Percentiles rank a stretch among this genome's conserved stretches.
phyloP scores from a whole-genome alignment of 2,797 vertebrate genomes.

The Iguana delicatissima region DNA sequence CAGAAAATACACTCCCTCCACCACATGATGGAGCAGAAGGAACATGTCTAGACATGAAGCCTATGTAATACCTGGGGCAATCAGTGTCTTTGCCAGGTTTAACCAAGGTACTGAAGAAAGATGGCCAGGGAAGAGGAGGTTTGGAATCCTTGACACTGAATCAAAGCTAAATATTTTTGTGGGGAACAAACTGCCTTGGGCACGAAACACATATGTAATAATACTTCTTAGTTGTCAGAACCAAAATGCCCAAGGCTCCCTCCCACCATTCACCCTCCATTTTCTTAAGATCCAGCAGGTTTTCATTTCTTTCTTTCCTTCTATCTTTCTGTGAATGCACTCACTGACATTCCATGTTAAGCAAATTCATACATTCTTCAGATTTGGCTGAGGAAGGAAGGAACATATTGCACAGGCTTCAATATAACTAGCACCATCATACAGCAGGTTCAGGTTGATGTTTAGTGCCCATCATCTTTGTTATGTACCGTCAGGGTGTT shows the following conservation, averaged over 20 bases:
- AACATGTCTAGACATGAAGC: slow-evolving; percentile 40
- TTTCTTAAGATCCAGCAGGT: not conserved
- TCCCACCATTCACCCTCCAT: slow-evolving; percentile 56
- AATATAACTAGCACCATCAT: not conserved
- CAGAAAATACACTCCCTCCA: slow-evolving; percentile 43
- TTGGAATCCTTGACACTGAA: slow-evolving; percentile 32
- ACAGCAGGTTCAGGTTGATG: not conserved
- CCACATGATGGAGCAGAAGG: slow-evolving; percentile 40
- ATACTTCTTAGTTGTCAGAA: not conserved
- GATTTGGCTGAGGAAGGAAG: not conserved
- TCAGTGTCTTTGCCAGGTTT: slow-evolving; percentile 34
- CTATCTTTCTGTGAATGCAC: slow-evolving; percentile 3
- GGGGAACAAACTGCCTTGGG: slow-evolving; percentile 14
- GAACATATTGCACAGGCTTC: not conserved
- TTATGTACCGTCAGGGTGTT: too few relatives aligned
- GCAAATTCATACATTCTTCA: not conserved
- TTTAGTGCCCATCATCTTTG: not conserved
- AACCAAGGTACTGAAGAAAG: slow-evolving; percentile 32
- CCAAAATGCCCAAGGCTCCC: slow-evolving; percentile 21
- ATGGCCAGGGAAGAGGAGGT: slow-evolving; percentile 20
- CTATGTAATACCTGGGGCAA: slow-evolving; percentile 41
- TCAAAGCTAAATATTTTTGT: slow-evolving; percentile 19
- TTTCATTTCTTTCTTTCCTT: slow-evolving; percentile 12
- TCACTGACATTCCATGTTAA: not conserved
- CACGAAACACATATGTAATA: slow-evolving; percentile 6